These are phyloP conservation scores for Oeneis ivallda DNA, from an alignment of 2,888 invertebrate species.

Conservation along the genomic window DNA sequence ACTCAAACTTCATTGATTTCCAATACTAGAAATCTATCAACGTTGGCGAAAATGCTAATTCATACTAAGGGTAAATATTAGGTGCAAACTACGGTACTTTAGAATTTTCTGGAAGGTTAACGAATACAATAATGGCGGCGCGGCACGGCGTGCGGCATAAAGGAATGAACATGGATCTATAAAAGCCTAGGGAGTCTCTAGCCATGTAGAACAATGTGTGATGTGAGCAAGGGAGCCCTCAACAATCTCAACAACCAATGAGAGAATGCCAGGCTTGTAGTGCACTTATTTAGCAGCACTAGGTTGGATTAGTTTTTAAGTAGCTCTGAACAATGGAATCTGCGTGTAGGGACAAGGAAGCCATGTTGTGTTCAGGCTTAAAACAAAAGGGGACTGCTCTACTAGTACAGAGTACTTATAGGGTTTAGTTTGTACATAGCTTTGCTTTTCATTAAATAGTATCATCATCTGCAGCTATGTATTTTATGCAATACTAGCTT, in stretches of 20 bases:
- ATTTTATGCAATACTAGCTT: too few relatives aligned
- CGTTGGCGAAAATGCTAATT: too few relatives aligned
- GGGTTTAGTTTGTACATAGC: constrained; percentile 9
- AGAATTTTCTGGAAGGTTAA: constrained; percentile 13
- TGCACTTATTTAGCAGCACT: constrained; percentile 75
- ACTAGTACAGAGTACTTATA: not conserved
- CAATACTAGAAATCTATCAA: too few relatives aligned
- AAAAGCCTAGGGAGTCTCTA: constrained; percentile 33
- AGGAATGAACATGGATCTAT: constrained; percentile 49
- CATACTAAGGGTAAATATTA: too few relatives aligned
- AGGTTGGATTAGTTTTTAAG: constrained; percentile 78
- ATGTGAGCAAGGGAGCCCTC: constrained; percentile 51
- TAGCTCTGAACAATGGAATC: constrained; percentile 67
- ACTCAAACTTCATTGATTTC: too few relatives aligned
- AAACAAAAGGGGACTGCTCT: constrained; percentile 19
- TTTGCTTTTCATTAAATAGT: not conserved
- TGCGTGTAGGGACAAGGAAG: constrained; percentile 54
- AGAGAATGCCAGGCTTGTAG: constrained; percentile 58
- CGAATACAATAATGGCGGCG: constrained; percentile 25
- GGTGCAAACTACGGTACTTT: not conserved
- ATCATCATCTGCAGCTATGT: too few relatives aligned
- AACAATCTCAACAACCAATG: constrained; percentile 58
- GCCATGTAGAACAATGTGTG: constrained; percentile 34
- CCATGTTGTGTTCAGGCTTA: constrained; percentile 47
- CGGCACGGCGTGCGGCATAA: constrained; percentile 18